Evolutionary conservation across 1,140 invertebrate species (phyloP).

Genomic region (Nomia melanderi): DNA sequence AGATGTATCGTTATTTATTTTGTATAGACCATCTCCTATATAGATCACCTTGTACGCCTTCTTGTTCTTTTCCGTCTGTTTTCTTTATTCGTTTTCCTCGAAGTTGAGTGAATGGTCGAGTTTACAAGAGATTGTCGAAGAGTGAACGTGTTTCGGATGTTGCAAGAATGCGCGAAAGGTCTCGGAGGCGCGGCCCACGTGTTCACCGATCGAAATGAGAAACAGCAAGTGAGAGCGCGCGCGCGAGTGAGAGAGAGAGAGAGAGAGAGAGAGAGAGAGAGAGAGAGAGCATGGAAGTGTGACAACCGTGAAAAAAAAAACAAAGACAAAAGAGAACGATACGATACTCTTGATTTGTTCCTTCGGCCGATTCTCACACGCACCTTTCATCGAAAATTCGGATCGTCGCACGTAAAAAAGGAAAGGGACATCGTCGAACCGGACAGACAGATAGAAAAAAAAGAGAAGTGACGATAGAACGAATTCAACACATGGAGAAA

Average conservation of each 20-base stretch:
- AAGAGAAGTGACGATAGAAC: background rate
- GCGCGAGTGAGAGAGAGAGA: background rate
- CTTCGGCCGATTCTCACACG: slow-evolving; percentile 16
- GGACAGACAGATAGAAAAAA: too few species aligned
- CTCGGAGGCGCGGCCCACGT: slow-evolving; percentile 48
- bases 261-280: slow-evolving; percentile 4
- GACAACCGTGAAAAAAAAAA: too few species aligned
- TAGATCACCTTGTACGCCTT: slow-evolving; percentile 50
- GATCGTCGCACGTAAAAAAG: background rate
- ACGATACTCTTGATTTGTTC: slow-evolving; percentile 29
- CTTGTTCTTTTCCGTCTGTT: background rate
- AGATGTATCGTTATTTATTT: slow-evolving; percentile 78
- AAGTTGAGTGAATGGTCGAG: slow-evolving; percentile 49
- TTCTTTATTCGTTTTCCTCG: slow-evolving; percentile 8
- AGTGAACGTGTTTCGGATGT: slow-evolving; percentile 40
- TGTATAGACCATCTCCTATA: slow-evolving; percentile 74
- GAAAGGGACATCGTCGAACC: background rate
- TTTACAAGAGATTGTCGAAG: slow-evolving; percentile 38
- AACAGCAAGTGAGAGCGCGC: too few species aligned
- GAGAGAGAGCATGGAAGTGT: too few species aligned
- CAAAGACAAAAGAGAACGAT: slow-evolving; percentile 23
- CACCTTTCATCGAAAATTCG: slow-evolving; percentile 26
- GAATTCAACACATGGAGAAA: slow-evolving; percentile 5
- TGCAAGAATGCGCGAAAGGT: slow-evolving; percentile 48
- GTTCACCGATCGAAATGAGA: slow-evolving; percentile 63